Conservation (phyloP, 2,888 invertebrate species). For the Lypha dubia region DNA sequence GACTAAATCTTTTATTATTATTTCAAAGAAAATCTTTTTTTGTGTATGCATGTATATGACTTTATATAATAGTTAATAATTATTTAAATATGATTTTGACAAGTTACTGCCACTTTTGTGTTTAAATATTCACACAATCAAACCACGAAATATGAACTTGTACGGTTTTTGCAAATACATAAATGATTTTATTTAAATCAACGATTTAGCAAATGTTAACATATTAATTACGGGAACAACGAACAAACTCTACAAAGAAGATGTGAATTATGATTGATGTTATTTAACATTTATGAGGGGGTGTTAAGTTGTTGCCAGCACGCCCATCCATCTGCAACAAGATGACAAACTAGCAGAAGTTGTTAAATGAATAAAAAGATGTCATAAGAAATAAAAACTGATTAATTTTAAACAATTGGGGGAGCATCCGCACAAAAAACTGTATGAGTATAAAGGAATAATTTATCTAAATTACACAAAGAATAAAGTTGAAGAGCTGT, state of each 20-base stretch:
- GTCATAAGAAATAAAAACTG: constrained; percentile 40
- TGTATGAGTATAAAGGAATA: constrained; percentile 14
- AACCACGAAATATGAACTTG: constrained; percentile 21
- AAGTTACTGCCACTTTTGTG: constrained; percentile 44
- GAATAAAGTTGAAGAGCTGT: constrained; percentile 24
- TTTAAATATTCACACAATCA: not conserved
- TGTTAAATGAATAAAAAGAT: constrained; percentile 28
- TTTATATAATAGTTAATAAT: constrained; percentile 33
- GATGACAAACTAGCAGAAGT: not conserved
- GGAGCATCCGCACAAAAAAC: constrained; percentile 5
- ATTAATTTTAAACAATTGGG: constrained; percentile 46
- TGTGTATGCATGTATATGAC: not conserved
- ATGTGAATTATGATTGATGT: constrained; percentile 55
- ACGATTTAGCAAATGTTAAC: constrained; percentile 64
- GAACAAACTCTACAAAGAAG: constrained; percentile 1
- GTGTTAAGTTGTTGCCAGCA: constrained; percentile 47
- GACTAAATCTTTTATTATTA: not conserved
- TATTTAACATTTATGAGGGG: constrained; percentile 47
- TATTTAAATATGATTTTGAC: constrained; percentile 53
- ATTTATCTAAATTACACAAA: constrained; percentile 44
- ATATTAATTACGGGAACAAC: constrained; percentile 56
- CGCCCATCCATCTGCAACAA: constrained; percentile 1
- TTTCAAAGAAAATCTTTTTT: not conserved
- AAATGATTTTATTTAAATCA: constrained; percentile 58
- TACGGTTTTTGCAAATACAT: constrained; percentile 31